Evolutionary conservation across 2,888 invertebrate genomes (phyloP), one percentile per base, ranked within the genome.

Genomic region (Trachelus tabidus): DNA sequence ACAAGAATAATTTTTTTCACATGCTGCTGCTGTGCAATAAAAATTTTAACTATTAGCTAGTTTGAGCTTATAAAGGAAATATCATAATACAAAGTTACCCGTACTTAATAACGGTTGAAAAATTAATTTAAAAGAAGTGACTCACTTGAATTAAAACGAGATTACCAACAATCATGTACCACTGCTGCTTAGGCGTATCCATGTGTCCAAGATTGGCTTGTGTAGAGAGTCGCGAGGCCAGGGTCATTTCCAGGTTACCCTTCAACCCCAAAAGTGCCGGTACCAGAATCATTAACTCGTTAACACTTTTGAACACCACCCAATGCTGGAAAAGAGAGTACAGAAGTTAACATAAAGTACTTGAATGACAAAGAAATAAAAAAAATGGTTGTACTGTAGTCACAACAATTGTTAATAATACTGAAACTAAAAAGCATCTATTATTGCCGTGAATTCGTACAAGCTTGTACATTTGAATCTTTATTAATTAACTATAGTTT

Each of bases 181-280:
- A 92, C 85, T 94, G 93, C 84, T 95, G 94, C 84, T 94, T 93
- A 9, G 93, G 91, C 40, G 94, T 93, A 87, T 96, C 95, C 94
- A 96, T 95, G 87, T 95, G 94, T 15, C 96, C 96, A 81, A 96
- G 92, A 92, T 96, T 96, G 12, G 96, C 97, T 93, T 98, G 97
- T 0, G 99, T 99, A 11, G 98, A 98, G 68, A 99, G 93, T 76
- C 99, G 94, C 1, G 98, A 98, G 0, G 99, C 99, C 80, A 99
- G 93, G 81, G 98, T 98, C 98, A 98, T 99, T 93, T 99, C 98
- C 88, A 99, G 93, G 92, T 99, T 99, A 81, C 99, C 99, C 93
- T 97, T 95, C 35, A 96, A 93, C 33, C 97, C 97, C 78, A 97
- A 93, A 80, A 97, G 92, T 1, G 97, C 95, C 23, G 97, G 97